phyloP scores from a whole-genome alignment of 2,888 invertebrate genomes.

The Steinernema hermaphroditum region DNA sequence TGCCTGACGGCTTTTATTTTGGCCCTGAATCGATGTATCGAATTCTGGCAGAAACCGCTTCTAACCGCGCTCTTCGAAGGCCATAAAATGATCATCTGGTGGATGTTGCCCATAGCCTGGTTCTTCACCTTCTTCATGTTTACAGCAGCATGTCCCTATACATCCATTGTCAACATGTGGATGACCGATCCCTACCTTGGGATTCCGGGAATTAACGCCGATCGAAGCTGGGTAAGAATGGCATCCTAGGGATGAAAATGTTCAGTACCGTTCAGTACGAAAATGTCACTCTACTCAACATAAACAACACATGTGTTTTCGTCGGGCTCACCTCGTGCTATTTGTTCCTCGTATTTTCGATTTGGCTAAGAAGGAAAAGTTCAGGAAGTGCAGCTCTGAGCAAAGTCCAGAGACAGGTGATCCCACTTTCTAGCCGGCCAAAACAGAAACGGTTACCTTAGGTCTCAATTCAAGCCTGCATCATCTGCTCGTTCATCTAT shows the following conservation, averaged over 20 bases:
- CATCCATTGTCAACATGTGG: neutral
- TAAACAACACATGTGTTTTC: neutral
- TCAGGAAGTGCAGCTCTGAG: neutral
- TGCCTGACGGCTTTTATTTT: neutral
- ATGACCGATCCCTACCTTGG: neutral
- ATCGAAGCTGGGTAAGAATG: neutral
- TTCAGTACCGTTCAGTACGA: no score
- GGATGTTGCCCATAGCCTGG: neutral
- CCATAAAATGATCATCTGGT: neutral
- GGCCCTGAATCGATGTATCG: neutral
- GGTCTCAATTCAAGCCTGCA: neutral
- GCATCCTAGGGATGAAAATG: no score
- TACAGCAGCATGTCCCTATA: neutral
- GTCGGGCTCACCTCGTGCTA: neutral
- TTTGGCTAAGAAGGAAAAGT: neutral
- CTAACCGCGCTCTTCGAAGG: neutral
- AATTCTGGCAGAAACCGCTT: neutral
- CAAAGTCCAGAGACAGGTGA: neutral
- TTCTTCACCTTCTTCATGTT: neutral
- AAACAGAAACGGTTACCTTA: neutral
- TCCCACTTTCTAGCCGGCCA: neutral
- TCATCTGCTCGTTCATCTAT: neutral
- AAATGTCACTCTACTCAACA: neutral
- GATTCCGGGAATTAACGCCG: neutral
- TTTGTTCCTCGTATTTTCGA: neutral